phyloP scores from a whole-genome alignment of 2,797 vertebrate genomes.

The Darevskia mixta region DNA sequence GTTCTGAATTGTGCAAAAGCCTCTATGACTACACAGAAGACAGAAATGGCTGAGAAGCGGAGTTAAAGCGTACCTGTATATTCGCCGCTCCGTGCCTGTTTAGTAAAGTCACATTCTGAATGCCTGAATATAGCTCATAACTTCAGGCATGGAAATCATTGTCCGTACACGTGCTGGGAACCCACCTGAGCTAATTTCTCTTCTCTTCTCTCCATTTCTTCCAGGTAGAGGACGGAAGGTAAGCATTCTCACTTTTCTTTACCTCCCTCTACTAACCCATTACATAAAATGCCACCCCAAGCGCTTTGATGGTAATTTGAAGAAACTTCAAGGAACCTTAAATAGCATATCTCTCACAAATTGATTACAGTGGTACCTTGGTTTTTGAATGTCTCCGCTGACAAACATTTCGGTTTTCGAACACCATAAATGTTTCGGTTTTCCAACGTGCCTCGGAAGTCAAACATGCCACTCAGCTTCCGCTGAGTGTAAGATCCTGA shows the following conservation, averaged over 20 bases:
- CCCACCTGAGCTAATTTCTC: neutral
- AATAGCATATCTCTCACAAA: neutral
- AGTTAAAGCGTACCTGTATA: too few species aligned
- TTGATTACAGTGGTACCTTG: neutral
- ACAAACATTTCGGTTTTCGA: too few species aligned
- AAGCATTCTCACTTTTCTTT: slow-evolving; percentile 57
- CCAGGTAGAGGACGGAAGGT: slow-evolving; percentile 89
- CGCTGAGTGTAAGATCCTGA: too few species aligned
- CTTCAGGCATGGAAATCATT: neutral
- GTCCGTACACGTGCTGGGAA: neutral
- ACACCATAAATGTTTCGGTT: too few species aligned
- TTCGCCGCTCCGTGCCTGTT: too few species aligned
- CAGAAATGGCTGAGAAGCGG: too few species aligned
- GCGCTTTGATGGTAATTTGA: neutral
- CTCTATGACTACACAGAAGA: too few species aligned
- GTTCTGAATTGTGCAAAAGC: too few species aligned
- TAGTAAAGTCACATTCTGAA: neutral
- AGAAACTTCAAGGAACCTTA: neutral
- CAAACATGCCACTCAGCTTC: too few species aligned
- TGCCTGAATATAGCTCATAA: neutral
- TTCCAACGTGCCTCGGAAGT: too few species aligned
- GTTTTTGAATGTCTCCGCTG: too few species aligned
- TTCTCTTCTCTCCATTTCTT: slow-evolving; percentile 61
- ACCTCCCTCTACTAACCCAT: neutral
- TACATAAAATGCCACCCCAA: neutral